Conservation (phyloP, 2,888 invertebrate species). For the Mactromeris polynyma region DNA sequence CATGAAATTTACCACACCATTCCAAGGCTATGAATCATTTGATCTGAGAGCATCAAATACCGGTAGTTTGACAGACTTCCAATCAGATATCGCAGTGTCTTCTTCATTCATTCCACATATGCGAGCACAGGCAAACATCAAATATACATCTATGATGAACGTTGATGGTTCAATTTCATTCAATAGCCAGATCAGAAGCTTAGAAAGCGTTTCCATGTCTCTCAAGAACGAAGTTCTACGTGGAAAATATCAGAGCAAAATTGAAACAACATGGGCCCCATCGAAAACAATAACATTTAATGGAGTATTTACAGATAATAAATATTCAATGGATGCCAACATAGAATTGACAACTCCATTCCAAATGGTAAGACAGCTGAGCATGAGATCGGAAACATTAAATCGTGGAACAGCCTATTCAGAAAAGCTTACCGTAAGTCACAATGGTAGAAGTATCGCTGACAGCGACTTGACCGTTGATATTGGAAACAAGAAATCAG, state of each 20-base stretch:
- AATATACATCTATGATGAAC: slow-evolving; percentile 22
- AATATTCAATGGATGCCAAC: slow-evolving; percentile 25
- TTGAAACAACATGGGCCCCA: slow-evolving; percentile 55
- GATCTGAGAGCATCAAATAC: slow-evolving; percentile 35
- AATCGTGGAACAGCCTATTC: slow-evolving; percentile 19
- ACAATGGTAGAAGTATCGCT: slow-evolving; percentile 36
- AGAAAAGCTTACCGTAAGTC: slow-evolving; percentile 16
- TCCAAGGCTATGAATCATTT: slow-evolving; percentile 41
- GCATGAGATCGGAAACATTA: slow-evolving; percentile 28
- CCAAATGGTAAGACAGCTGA: slow-evolving; percentile 28
- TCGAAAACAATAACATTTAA: slow-evolving; percentile 35
- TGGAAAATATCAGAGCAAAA: slow-evolving; percentile 34
- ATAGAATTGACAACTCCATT: slow-evolving; percentile 50
- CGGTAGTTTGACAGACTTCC: slow-evolving; percentile 51
- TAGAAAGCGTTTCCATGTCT: slow-evolving; percentile 55
- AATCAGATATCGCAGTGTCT: slow-evolving; percentile 32
- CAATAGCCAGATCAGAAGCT: slow-evolving; percentile 54
- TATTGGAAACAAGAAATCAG: slow-evolving; percentile 18
- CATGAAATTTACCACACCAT: slow-evolving; percentile 53
- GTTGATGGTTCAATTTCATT: slow-evolving; percentile 41
- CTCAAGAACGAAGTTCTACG: slow-evolving; percentile 37
- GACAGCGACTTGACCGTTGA: slow-evolving; percentile 37
- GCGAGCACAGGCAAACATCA: slow-evolving; percentile 42
- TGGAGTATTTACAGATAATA: slow-evolving; percentile 23
- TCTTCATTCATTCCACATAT: slow-evolving; percentile 33